Percentiles rank a stretch among this genome's conserved stretches.
These are phyloP conservation scores for Aethes cnicana DNA, from an alignment of 2,888 invertebrate species.

Conservation along the genomic window DNA sequence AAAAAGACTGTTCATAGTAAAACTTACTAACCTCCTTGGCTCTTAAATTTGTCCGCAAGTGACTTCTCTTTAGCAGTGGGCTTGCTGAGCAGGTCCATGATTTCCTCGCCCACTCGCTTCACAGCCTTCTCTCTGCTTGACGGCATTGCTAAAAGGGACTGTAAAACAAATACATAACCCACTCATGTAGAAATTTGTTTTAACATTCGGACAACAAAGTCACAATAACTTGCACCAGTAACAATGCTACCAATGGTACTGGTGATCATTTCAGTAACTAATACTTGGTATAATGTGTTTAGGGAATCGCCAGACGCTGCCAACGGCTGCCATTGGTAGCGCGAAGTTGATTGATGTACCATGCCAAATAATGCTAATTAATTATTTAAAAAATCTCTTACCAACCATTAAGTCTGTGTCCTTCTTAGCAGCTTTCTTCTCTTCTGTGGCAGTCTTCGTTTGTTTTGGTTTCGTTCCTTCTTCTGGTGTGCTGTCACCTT, in stretches of 20 bases:
- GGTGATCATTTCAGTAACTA: too few species aligned
- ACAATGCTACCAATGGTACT: too few species aligned
- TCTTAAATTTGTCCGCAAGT: slow-evolving; percentile 96
- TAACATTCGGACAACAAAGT: too few species aligned
- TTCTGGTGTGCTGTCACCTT: slow-evolving; percentile 61
- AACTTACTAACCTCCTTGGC: slow-evolving; percentile 89
- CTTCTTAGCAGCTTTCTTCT: slow-evolving; percentile 82
- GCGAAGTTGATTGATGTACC: too few species aligned
- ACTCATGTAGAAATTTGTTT: background rate
- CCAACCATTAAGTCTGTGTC: slow-evolving; percentile 88
- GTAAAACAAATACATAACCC: slow-evolving; percentile 59
- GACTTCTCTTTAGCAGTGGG: slow-evolving; percentile 98
- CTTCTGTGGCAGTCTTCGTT: slow-evolving; percentile 71
- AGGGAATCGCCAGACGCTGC: too few species aligned
- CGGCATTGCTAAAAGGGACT: slow-evolving; percentile 94
- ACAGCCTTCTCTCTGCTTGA: slow-evolving; percentile 97
- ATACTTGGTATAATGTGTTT: too few species aligned
- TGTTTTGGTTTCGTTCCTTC: slow-evolving; percentile 66
- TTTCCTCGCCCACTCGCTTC: slow-evolving; percentile 97
- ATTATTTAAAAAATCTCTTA: background rate
- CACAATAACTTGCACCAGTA: too few species aligned
- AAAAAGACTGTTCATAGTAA: too few species aligned
- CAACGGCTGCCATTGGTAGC: too few species aligned
- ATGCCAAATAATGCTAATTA: background rate
- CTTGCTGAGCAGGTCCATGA: slow-evolving; percentile 94